phyloP scores from a whole-genome alignment of 2,888 invertebrate species.

The Caenorhabditis sp. region DNA sequence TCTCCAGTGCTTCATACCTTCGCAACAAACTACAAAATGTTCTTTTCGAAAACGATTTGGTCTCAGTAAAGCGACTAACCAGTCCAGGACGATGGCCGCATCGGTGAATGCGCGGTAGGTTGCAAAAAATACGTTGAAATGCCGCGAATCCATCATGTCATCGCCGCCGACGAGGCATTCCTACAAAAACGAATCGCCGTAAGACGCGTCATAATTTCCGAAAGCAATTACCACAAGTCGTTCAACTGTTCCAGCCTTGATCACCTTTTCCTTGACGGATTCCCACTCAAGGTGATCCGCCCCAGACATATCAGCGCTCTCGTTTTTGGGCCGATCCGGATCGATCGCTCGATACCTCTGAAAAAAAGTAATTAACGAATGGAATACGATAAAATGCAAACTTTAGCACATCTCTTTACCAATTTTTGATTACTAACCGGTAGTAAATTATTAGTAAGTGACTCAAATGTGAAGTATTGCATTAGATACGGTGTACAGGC shows the following conservation, averaged over 20 bases:
- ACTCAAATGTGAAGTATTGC: slow-evolving; percentile 55
- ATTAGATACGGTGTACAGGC: slow-evolving; percentile 10
- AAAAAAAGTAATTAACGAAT: no score
- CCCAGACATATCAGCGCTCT: slow-evolving; percentile 61
- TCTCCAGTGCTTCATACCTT: slow-evolving; percentile 66
- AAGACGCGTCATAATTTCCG: not conserved
- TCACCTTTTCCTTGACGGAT: slow-evolving; percentile 92
- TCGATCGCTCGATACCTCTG: slow-evolving; percentile 77
- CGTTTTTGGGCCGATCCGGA: slow-evolving; percentile 70
- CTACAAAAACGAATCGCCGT: slow-evolving; percentile 55
- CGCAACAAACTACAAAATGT: slow-evolving; percentile 57
- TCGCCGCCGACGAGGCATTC: slow-evolving; percentile 82
- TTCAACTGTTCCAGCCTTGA: slow-evolving; percentile 95
- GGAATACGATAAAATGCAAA: not conserved
- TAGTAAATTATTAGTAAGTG: slow-evolving; percentile 45
- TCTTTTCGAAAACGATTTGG: no score
- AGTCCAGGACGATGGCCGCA: slow-evolving; percentile 69
- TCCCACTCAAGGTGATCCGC: slow-evolving; percentile 94
- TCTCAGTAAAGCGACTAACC: slow-evolving; percentile 56
- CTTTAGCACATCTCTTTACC: slow-evolving; percentile 10
- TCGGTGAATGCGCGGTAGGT: slow-evolving; percentile 94
- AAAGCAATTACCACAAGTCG: slow-evolving; percentile 85
- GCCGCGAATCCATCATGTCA: slow-evolving; percentile 96
- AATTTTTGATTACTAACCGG: slow-evolving; percentile 38
- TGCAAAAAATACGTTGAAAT: slow-evolving; percentile 96